A percentile compares a stretch with the other conserved stretches of the same genome.
These are phyloP conservation scores for Ammodytes marinus DNA, from an alignment of 2,113 vertebrate genomes.

Conservation along the genomic window DNA sequence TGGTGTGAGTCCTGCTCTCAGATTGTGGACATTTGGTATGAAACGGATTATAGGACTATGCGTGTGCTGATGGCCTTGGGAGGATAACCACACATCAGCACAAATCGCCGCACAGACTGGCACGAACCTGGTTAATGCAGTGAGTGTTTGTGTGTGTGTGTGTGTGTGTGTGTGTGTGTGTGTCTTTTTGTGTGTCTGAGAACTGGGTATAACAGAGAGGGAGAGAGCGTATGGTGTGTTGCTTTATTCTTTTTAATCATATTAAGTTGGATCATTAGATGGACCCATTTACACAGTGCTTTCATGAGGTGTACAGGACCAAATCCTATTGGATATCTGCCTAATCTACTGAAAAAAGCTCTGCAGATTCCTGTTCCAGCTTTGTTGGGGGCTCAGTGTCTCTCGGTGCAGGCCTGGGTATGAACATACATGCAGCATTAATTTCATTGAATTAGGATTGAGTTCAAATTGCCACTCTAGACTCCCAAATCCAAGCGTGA, in stretches of 20 bases:
- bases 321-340: constrained; percentile 78
- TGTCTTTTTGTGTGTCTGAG: not conserved
- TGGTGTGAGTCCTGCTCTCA: constrained; percentile 37
- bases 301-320: constrained; percentile 69
- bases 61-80: constrained; percentile 36
- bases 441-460: constrained; percentile 67
- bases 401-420: constrained; percentile 21
- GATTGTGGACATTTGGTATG: constrained; percentile 59
- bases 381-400: constrained; percentile 57
- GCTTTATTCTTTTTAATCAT: constrained; percentile 77
- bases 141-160: constrained; percentile 5
- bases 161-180: constrained; percentile 13
- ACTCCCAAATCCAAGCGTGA: constrained; percentile 72
- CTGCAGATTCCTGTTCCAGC: constrained; percentile 55
- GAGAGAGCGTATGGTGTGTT: constrained; percentile 8
- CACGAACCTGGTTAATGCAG: constrained; percentile 26
- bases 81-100: constrained; percentile 63
- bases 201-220: not conserved
- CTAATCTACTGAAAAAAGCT: constrained; percentile 76
- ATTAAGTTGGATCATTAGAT: constrained; percentile 78
- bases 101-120: constrained; percentile 54
- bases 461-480: constrained; percentile 75
- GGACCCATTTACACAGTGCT: constrained; percentile 72
- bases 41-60: constrained; percentile 55
- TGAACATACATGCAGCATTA: constrained; percentile 63